Percentiles rank a stretch among this genome's conserved stretches.
phyloP scores from a whole-genome alignment of 2,888 invertebrate genomes.

The Boloria selene region DNA sequence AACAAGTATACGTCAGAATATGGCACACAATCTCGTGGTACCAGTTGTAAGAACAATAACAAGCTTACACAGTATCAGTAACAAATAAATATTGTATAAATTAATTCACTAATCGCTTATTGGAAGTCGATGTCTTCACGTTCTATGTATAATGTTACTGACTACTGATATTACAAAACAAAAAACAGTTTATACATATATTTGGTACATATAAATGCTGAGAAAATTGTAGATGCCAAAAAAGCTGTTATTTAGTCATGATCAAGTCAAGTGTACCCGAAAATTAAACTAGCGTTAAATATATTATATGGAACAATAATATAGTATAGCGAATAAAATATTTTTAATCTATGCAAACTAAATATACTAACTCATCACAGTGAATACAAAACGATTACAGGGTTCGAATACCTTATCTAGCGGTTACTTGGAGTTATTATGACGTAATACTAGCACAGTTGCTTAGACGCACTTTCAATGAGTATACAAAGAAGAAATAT shows the following conservation, averaged over 20 bases:
- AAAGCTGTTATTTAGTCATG: not conserved
- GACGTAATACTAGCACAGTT: conserved; percentile 37
- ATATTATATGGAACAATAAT: conserved; percentile 21
- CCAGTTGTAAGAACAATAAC: conserved; percentile 22
- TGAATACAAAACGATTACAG: conserved; percentile 57
- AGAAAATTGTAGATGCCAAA: not conserved
- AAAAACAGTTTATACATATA: conserved; percentile 12
- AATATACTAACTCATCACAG: conserved; percentile 73
- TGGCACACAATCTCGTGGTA: conserved; percentile 31
- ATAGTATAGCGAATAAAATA: conserved; percentile 29
- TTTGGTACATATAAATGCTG: conserved; percentile 18
- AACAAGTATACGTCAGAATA: conserved; percentile 8
- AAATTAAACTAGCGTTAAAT: conserved; percentile 21
- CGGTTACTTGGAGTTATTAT: conserved; percentile 61
- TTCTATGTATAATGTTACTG: not conserved
- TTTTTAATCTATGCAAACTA: conserved; percentile 27
- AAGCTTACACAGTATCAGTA: conserved; percentile 6
- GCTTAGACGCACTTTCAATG: conserved; percentile 16
- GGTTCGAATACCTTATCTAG: conserved; percentile 26
- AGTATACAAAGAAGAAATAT: no score
- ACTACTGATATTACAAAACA: not conserved
- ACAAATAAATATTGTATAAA: conserved; percentile 4
- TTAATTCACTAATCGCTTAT: conserved; percentile 17
- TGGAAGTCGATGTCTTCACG: conserved; percentile 15
- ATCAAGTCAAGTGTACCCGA: not conserved